Evolutionary conservation across 2,113 vertebrate species (phyloP).

Genomic region (Corythaeola cristata): DNA sequence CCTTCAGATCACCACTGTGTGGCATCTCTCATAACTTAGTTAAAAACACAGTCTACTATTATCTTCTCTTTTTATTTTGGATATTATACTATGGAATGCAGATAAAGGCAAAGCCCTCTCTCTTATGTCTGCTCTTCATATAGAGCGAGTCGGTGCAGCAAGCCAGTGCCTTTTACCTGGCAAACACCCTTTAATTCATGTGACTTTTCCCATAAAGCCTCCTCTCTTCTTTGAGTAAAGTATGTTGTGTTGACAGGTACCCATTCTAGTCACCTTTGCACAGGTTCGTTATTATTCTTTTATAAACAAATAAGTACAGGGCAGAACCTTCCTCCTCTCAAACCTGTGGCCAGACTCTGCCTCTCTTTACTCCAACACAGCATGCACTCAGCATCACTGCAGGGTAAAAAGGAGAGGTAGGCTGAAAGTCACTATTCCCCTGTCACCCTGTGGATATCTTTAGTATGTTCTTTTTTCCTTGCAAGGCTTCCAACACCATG

Average conservation of each 20-base stretch:
- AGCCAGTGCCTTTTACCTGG: background rate
- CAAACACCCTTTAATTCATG: background rate
- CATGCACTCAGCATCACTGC: accelerated
- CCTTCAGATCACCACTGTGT: background rate
- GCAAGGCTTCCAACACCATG: background rate
- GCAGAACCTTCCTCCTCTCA: background rate
- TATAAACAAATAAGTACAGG: background rate
- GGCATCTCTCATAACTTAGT: background rate
- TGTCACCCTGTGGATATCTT: background rate
- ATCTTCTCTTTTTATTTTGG: background rate
- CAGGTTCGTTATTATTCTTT: background rate
- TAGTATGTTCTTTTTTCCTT: background rate
- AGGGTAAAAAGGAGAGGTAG: background rate
- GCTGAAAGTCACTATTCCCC: background rate
- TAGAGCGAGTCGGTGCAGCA: background rate
- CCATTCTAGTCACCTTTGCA: background rate
- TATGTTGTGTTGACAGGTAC: background rate
- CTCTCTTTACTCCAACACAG: background rate
- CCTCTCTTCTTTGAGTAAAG: background rate
- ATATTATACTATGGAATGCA: background rate
- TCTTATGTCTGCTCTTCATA: background rate
- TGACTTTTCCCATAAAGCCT: background rate
- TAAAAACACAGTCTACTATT: background rate
- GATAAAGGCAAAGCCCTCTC: background rate
- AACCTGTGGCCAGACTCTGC: background rate